Percentiles rank a stretch among this genome's conserved stretches.
These are phyloP conservation scores for Tenualosa ilisha DNA, from an alignment of 2,797 vertebrate genomes.

Conservation along the genomic window DNA sequence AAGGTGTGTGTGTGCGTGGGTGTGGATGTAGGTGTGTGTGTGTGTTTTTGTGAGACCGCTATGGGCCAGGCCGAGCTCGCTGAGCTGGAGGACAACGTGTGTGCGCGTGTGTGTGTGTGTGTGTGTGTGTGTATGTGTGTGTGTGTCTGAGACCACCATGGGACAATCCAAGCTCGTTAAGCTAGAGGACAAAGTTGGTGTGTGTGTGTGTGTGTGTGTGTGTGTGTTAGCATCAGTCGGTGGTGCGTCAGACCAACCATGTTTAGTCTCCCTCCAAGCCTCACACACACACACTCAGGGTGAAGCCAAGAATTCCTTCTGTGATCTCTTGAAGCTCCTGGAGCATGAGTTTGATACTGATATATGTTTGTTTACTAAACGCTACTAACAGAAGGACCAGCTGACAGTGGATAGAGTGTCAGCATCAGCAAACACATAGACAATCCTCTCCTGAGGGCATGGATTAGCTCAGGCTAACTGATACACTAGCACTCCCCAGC, in stretches of 20 bases:
- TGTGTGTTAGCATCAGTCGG: too few relatives aligned
- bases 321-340: not conserved
- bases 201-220: too few relatives aligned
- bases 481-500: not conserved
- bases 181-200: not conserved
- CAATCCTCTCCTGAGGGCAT: not conserved
- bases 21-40: too few relatives aligned
- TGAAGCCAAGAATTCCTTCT: not conserved
- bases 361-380: too few relatives aligned
- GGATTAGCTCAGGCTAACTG: not conserved
- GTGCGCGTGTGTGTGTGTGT: not conserved
- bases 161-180: too few relatives aligned
- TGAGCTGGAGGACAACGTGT: slow-evolving; percentile 86
- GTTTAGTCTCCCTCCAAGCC: too few relatives aligned
- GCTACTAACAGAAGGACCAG: too few relatives aligned
- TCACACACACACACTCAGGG: not conserved
- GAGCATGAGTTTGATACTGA: not conserved
- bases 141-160: too few relatives aligned
- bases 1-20: too few relatives aligned
- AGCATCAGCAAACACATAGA: not conserved
- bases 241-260: not conserved
- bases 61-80: slow-evolving; percentile 86
- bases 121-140: too few relatives aligned
- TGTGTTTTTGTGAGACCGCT: slow-evolving; percentile 89
- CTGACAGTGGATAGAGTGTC: too few relatives aligned